Base-by-base conservation (phyloP, 2,113 vertebrate genomes). In the Menura novaehollandiae region DNA sequence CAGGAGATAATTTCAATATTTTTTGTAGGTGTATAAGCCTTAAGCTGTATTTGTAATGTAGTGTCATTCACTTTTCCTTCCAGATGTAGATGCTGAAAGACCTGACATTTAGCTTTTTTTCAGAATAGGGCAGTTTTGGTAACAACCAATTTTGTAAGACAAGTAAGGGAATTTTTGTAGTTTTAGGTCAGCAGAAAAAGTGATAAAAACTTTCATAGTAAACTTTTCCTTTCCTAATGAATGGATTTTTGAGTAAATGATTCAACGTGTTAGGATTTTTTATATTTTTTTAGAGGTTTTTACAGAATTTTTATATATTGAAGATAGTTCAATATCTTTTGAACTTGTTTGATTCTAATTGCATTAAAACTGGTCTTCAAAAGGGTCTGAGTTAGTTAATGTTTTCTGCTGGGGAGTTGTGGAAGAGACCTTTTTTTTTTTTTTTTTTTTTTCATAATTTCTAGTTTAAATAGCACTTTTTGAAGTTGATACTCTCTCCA, bases 401-500 rank as follows among this genome's bases (percentile, higher is more conserved):
- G 20, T 59, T 80, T 91, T 73, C 28, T 74, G 12, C 47, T 82
- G 28, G 22, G 13, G 32, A 74, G 6, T 6, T 58, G 9, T 52
- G 47, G n/a, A 67, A 75, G 14, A 62, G 1, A 11, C 13, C 1
- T 0, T 4, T 56, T 88, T 72, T n/a, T 4, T 21, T 39, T 7
- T 18, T 3, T 11, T 89, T 47, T 81, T 64, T 8, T 15, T 52
- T 21, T 15, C 41, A 16, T 19, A 77, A 60, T 43, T 89, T 14
- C 35, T 55, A 24, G 18, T 5, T 85, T 82, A 77, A 63, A 58
- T 43, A 37, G 8, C 2, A 41, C 12, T 80, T 85, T 75, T 67
- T 15, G 33, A 89, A 44, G 19, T 10, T 52, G 52, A 35, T 24
- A 24, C 8, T 47, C 14, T 78, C 27, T 75, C 53, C 56, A 60